phyloP scores from a whole-genome alignment of 2,113 vertebrate species.

The Oceanites oceanicus region DNA sequence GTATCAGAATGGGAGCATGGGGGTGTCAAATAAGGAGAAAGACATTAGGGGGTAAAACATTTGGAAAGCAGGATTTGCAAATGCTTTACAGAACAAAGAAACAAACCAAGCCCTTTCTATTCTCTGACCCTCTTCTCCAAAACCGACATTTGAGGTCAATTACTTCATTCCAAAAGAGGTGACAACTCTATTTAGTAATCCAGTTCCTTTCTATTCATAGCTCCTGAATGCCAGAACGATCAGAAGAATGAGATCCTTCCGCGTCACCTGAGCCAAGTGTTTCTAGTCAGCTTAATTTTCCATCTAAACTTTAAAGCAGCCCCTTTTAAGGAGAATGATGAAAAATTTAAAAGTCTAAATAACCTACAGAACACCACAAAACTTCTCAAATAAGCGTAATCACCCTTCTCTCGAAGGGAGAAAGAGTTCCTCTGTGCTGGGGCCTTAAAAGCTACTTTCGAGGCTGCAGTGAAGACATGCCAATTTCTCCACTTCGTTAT shows the following conservation, averaged over 20 bases:
- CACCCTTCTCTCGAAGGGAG: not conserved
- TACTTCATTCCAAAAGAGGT: not conserved
- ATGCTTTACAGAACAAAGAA: not conserved
- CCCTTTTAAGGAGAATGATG: not conserved
- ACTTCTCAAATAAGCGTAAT: not conserved
- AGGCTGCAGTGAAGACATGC: not conserved
- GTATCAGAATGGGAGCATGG: not conserved
- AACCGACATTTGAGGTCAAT: not conserved
- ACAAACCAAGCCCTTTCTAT: not conserved
- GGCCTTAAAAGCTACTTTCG: not conserved
- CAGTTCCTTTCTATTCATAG: not conserved
- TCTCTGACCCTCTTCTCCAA: not conserved
- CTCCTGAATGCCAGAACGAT: not conserved
- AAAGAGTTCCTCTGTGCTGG: rapidly evolving
- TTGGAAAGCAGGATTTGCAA: not conserved
- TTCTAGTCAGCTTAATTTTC: not conserved
- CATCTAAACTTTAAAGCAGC: not conserved
- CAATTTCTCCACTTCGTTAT: not conserved
- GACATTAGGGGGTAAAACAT: not conserved
- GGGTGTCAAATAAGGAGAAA: not conserved
- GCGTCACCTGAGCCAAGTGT: not conserved
- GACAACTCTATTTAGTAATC: not conserved
- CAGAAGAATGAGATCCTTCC: not conserved
- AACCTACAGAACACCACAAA: not conserved
- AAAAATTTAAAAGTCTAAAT: not conserved